Conservation (phyloP, 2,888 invertebrate genomes). For the Sisyra nigra region DNA sequence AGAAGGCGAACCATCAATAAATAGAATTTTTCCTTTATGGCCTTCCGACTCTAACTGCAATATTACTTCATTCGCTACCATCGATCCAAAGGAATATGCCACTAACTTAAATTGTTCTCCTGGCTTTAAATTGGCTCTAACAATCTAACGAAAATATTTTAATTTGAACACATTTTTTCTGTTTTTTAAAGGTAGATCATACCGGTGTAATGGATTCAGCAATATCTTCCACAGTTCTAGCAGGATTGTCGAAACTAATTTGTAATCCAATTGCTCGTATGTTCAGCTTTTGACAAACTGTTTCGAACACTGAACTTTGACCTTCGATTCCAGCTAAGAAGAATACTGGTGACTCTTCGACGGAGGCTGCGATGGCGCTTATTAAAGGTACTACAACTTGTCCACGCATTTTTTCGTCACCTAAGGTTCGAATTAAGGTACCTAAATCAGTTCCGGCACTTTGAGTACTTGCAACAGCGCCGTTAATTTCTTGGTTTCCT, state of each 20-base stretch:
- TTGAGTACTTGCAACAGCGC: neutral
- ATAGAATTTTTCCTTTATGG: slow-evolving; percentile 41
- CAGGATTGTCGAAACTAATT: slow-evolving; percentile 27
- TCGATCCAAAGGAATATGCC: slow-evolving; percentile 79
- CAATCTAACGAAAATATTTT: slow-evolving; percentile 32
- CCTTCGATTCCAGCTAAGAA: slow-evolving; percentile 56
- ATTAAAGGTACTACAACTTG: slow-evolving; percentile 36
- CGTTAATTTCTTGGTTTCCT: slow-evolving; percentile 6
- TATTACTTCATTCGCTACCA: slow-evolving; percentile 62
- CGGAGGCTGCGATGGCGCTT: slow-evolving; percentile 8
- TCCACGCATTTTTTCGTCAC: slow-evolving; percentile 36
- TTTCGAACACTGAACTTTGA: slow-evolving; percentile 33
- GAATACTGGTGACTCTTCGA: slow-evolving; percentile 28
- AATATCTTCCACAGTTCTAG: slow-evolving; percentile 31
- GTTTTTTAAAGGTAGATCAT: slow-evolving; percentile 13
- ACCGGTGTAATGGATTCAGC: slow-evolving; percentile 37
- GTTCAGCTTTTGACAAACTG: slow-evolving; percentile 32
- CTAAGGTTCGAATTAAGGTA: slow-evolving; percentile 39
- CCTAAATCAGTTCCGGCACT: slow-evolving; percentile 28
- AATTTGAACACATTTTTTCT: neutral
- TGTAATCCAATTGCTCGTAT: slow-evolving; percentile 37
- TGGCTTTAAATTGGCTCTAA: slow-evolving; percentile 34
- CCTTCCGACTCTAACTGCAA: slow-evolving; percentile 51
- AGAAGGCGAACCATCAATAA: slow-evolving; percentile 68
- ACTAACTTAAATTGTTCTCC: slow-evolving; percentile 50